Evolutionary conservation across 2,113 vertebrate genomes (phyloP).

Genomic region (Esox niger): DNA sequence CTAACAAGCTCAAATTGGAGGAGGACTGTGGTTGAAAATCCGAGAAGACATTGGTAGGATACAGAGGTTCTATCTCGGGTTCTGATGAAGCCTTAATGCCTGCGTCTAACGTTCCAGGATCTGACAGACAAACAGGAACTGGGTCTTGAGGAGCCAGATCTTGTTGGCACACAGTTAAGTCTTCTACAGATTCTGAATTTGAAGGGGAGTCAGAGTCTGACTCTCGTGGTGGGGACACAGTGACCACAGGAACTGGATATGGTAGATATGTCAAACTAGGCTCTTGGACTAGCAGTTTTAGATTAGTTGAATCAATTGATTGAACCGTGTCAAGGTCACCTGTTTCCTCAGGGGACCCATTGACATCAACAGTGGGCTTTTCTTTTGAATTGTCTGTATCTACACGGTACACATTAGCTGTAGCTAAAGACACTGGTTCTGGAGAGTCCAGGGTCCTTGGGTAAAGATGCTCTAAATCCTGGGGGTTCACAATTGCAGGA

Average conservation of each 20-base stretch:
- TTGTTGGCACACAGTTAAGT: conserved; percentile 14
- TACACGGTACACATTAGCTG: conserved; percentile 25
- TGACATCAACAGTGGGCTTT: no score
- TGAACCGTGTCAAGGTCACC: no score
- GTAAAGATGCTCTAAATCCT: conserved; percentile 31
- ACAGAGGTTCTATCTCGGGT: conserved; percentile 26
- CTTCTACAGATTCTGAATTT: conserved; percentile 45
- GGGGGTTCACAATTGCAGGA: conserved; percentile 6
- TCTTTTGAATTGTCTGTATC: conserved; percentile 21
- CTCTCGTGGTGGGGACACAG: conserved; percentile 64
- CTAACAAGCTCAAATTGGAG: conserved; percentile 9
- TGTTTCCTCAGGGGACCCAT: no score
- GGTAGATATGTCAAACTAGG: conserved; percentile 42
- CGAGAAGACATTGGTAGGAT: no score
- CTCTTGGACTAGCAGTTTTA: conserved; percentile 41
- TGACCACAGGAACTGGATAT: conserved; percentile 63
- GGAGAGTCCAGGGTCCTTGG: conserved; percentile 19
- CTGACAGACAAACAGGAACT: conserved; percentile 11
- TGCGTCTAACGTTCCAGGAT: conserved; percentile 40
- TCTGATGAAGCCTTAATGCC: conserved; percentile 35
- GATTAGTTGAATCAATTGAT: conserved; percentile 29
- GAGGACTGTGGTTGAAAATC: no score
- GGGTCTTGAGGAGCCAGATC: conserved; percentile 26
- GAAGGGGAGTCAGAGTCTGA: conserved; percentile 38
- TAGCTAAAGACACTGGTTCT: conserved; percentile 25